These are phyloP conservation scores for Apamea crenata DNA, from an alignment of 2,888 invertebrate species.

Conservation along the genomic window DNA sequence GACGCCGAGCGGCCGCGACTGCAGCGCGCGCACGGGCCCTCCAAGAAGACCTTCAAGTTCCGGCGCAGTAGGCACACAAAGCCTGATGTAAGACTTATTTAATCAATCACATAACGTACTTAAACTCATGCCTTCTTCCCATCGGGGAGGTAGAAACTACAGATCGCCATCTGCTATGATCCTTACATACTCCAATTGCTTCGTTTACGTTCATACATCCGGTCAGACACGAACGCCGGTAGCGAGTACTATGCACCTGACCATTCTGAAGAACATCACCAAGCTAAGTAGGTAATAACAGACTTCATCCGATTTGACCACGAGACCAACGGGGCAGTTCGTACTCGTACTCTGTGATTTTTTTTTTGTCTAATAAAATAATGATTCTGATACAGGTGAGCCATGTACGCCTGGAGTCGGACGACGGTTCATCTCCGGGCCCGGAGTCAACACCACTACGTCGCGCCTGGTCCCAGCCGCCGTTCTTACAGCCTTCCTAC, in stretches of 20 bases:
- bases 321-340: not conserved
- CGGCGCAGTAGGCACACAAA: conserved; percentile 94
- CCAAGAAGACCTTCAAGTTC: conserved; percentile 97
- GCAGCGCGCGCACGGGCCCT: conserved; percentile 98
- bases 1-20: conserved; percentile 92
- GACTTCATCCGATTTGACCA: no score
- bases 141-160: no score
- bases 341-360: not conserved
- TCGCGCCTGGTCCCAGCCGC: conserved; percentile 85
- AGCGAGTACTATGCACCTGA: not conserved
- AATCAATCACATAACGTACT: no score
- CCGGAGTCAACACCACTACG: conserved; percentile 79
- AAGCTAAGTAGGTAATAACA: no score
- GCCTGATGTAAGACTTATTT: conserved; percentile 90
- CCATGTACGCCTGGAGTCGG: conserved; percentile 83
- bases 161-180: no score
- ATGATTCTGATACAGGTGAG: conserved; percentile 65
- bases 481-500: conserved; percentile 76
- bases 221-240: not conserved
- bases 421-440: conserved; percentile 84
- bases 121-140: no score
- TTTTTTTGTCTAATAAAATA: not conserved
- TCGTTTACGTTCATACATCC: not conserved
- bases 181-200: not conserved
- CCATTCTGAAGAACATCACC: not conserved